Conservation (phyloP, 2,888 invertebrate species). For the Diachrysia chrysitis region DNA sequence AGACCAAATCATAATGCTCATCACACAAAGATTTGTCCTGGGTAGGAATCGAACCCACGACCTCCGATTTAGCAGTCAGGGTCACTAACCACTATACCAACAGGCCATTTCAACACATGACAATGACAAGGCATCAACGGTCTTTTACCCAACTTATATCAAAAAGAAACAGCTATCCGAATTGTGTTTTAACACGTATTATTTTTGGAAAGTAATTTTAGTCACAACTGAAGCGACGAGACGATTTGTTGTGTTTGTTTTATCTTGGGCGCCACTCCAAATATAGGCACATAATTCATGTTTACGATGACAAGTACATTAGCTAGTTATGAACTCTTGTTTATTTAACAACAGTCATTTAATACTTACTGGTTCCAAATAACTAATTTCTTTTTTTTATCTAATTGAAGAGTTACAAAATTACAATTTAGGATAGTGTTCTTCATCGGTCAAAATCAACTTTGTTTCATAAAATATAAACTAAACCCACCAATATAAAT, state of each 20-base stretch:
- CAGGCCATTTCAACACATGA: no score
- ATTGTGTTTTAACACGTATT: neutral
- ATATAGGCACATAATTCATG: slow-evolving; percentile 4
- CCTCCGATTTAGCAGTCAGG: no score
- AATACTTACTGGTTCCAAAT: neutral
- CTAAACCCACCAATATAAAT: no score
- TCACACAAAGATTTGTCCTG: no score
- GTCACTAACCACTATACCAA: no score
- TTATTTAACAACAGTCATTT: neutral
- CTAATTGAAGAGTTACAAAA: neutral
- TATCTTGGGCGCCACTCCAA: neutral
- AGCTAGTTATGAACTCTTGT: neutral
- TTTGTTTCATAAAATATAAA: no score
- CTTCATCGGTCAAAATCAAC: no score
- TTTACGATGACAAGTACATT: slow-evolving; percentile 4
- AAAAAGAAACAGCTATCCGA: neutral
- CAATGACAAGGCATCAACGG: no score
- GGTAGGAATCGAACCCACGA: no score
- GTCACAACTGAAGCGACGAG: neutral
- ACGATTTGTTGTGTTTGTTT: neutral
- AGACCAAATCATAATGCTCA: no score
- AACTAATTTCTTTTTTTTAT: neutral
- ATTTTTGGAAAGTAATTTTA: neutral
- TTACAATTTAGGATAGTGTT: neutral
- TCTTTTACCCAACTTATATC: neutral